These are phyloP conservation scores for Scrobipalpa costella DNA, from an alignment of 2,888 invertebrate genomes.

Conservation along the genomic window DNA sequence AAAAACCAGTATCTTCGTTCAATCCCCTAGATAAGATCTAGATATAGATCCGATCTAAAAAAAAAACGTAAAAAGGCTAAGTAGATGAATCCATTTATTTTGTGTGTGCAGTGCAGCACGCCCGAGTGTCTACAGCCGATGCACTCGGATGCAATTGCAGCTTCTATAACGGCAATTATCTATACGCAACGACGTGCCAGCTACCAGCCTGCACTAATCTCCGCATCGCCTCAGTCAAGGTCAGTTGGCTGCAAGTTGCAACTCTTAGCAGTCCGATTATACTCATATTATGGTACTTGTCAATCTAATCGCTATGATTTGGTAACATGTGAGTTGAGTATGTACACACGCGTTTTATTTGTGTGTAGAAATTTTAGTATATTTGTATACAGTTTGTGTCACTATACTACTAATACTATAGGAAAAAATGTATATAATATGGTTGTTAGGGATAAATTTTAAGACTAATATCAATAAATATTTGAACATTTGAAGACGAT, in stretches of 20 bases:
- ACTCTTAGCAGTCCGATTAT: slow-evolving; percentile 7
- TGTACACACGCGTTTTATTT: too few relatives aligned
- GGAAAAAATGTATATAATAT: too few relatives aligned
- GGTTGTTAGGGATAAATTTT: too few relatives aligned
- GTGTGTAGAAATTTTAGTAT: too few relatives aligned
- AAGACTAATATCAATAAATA: too few relatives aligned
- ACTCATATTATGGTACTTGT: not conserved
- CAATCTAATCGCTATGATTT: not conserved
- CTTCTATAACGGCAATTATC: slow-evolving; percentile 58
- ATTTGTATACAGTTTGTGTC: too few relatives aligned
- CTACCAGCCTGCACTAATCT: slow-evolving; percentile 42
- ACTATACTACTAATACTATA: too few relatives aligned
- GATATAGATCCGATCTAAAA: too few relatives aligned
- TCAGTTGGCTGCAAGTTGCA: slow-evolving; percentile 31
- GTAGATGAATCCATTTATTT: not conserved
- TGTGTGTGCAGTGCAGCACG: not conserved
- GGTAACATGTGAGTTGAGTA: not conserved
- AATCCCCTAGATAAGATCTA: too few relatives aligned
- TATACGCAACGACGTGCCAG: slow-evolving; percentile 47
- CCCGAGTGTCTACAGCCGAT: slow-evolving; percentile 34
- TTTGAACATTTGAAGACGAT: too few relatives aligned
- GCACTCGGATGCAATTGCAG: slow-evolving; percentile 47
- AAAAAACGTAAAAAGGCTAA: too few relatives aligned
- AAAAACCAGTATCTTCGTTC: too few relatives aligned
- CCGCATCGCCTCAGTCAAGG: slow-evolving; percentile 49